Base-by-base conservation (phyloP, 2,113 vertebrate genomes). In the Chionis minor region DNA sequence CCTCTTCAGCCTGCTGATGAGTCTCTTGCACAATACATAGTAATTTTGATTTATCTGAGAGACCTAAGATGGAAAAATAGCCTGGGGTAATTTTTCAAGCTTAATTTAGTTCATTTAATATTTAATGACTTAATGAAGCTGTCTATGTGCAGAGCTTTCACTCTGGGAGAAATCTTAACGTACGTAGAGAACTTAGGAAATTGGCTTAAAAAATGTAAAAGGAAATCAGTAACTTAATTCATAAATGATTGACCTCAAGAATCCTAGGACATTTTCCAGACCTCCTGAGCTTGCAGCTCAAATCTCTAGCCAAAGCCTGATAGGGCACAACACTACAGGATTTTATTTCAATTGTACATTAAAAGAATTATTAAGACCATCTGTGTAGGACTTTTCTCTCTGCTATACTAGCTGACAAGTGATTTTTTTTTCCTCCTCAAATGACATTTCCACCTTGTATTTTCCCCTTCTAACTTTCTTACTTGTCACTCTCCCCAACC, bases 31-130 rank as follows among this genome's bases (percentile, higher is more conserved):
- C 74, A 93, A 95, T 91, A 94, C 1, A 1, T 94, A 94, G 92
- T 94, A 94, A 95, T 93, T 96, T 97, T 97, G 92, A 97, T 96
- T 98, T 98, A 97, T 97, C 95, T 96, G 81, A 94, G 94, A 95
- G 92, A 90, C 55, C 49, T 17, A 96, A 97, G 94, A 95, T 95
- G 84, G 81, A 88, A 94, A 98, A 98, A 98, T 96, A 97, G 91
- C 91, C 97, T 89, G 95, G 96, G 95, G 94, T 97, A 96, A 97
- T 97, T 98, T 98, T 98, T 98, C 96, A 97, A 97, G 94, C 90
- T 96, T 97, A 97, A 97, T 97, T 98, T 98, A 97, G 90, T 96
- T 98, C 90, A 95, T 97, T 98, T 97, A 98, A 97, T 97, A 97
- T 98, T 98, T 98, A 97, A 97, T 97, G 96, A 97, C 79, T 97